Conservation (phyloP, 2,113 vertebrate genomes). For the Dendrocopos noguchii region DNA sequence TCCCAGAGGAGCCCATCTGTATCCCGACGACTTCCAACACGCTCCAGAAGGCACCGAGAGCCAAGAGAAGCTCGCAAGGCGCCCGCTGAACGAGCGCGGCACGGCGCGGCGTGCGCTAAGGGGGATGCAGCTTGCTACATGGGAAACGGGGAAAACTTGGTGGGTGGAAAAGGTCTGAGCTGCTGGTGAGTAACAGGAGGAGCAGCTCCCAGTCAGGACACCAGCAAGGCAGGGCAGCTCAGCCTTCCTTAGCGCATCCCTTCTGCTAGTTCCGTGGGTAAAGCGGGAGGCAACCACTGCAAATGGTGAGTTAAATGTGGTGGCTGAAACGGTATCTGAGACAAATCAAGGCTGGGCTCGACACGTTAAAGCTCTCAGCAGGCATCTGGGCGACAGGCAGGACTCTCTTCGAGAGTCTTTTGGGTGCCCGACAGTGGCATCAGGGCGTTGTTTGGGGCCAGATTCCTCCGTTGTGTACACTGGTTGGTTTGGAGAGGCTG, state of each 20-base stretch:
- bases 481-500: not conserved
- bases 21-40: not conserved
- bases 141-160: slow-evolving; percentile 32
- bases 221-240: not conserved
- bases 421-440: not conserved
- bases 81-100: not conserved
- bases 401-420: not conserved
- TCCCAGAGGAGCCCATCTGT: not conserved
- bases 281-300: not conserved
- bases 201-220: not conserved
- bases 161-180: slow-evolving; percentile 48
- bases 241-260: not conserved
- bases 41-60: not conserved
- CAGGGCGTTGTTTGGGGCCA: not conserved
- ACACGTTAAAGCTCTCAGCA: not conserved
- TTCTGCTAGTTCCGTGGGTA: not conserved
- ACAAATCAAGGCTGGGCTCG: not conserved
- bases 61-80: not conserved
- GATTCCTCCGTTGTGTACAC: not conserved
- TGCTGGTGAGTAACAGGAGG: slow-evolving; percentile 13
- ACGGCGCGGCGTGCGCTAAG: not conserved
- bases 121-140: not conserved
- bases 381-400: not conserved
- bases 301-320: not conserved
- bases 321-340: not conserved